Evolutionary conservation across 2,888 invertebrate species (phyloP).

Genomic region (Melanargia galathea): DNA sequence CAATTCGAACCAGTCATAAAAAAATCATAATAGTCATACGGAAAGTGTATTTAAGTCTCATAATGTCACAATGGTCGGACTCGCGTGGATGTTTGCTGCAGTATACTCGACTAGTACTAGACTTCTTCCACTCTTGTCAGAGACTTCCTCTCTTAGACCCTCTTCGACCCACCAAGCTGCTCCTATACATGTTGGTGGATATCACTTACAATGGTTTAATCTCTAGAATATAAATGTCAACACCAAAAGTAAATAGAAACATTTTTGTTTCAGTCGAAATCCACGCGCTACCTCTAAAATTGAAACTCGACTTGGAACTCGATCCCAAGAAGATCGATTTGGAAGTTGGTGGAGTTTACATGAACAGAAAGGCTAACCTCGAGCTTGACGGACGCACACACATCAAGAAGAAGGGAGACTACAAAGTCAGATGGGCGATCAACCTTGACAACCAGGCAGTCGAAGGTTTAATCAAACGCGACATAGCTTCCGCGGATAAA

Average conservation of each 20-base stretch:
- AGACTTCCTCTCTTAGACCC: too few species aligned
- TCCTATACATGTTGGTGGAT: too few species aligned
- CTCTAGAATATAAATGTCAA: neutral
- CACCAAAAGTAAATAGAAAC: neutral
- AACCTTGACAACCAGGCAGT: slow-evolving; percentile 59
- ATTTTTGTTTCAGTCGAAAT: slow-evolving; percentile 72
- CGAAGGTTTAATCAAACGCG: slow-evolving; percentile 81
- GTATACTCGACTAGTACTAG: too few species aligned
- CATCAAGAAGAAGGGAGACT: slow-evolving; percentile 70
- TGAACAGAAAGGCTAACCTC: slow-evolving; percentile 83
- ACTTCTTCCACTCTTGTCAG: too few species aligned
- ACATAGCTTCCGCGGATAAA: slow-evolving; percentile 79
- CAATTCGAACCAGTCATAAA: too few species aligned
- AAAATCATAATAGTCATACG: too few species aligned
- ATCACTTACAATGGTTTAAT: too few species aligned
- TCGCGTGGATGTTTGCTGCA: too few species aligned
- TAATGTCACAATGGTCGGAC: too few species aligned
- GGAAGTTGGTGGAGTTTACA: slow-evolving; percentile 81
- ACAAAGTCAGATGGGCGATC: slow-evolving; percentile 62
- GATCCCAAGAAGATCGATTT: slow-evolving; percentile 81
- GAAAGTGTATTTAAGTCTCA: too few species aligned
- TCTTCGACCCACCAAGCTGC: too few species aligned
- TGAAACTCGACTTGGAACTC: slow-evolving; percentile 80
- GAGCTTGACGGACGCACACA: slow-evolving; percentile 80
- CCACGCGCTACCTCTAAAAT: slow-evolving; percentile 74